Conservation (phyloP, 2,113 vertebrate species). For the Phalacrocorax carbo region DNA sequence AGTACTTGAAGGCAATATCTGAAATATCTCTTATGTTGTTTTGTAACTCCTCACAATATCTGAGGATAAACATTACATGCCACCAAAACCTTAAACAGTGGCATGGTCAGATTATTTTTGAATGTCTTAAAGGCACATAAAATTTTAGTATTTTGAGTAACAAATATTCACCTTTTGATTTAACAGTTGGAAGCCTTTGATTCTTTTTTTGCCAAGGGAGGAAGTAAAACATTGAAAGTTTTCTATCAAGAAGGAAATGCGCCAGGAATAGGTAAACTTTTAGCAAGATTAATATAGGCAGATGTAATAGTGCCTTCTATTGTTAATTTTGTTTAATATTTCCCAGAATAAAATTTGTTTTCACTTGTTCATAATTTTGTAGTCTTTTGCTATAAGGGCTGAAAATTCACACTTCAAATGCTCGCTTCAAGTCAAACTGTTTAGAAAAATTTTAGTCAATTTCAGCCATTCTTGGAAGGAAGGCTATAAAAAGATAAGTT, state of each 20-base stretch:
- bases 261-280: conserved; percentile 76
- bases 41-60: background rate
- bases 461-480: background rate
- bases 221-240: conserved; percentile 78
- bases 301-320: background rate
- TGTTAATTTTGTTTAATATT: background rate
- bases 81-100: background rate
- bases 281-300: background rate
- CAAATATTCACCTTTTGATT: conserved; percentile 11
- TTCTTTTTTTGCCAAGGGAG: conserved; percentile 77
- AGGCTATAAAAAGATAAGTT: background rate
- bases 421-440: background rate
- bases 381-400: background rate
- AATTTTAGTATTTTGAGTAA: background rate
- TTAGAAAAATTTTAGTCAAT: background rate
- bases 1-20: background rate
- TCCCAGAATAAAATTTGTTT: background rate
- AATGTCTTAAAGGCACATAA: background rate
- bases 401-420: background rate
- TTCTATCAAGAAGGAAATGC: conserved; percentile 81
- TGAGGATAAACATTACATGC: background rate
- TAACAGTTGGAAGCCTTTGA: conserved; percentile 77
- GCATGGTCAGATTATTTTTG: background rate
- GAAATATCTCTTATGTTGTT: background rate
- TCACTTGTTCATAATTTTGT: background rate